Evolutionary conservation across 2,797 vertebrate species (phyloP).

Genomic region (Presbytis comata): DNA sequence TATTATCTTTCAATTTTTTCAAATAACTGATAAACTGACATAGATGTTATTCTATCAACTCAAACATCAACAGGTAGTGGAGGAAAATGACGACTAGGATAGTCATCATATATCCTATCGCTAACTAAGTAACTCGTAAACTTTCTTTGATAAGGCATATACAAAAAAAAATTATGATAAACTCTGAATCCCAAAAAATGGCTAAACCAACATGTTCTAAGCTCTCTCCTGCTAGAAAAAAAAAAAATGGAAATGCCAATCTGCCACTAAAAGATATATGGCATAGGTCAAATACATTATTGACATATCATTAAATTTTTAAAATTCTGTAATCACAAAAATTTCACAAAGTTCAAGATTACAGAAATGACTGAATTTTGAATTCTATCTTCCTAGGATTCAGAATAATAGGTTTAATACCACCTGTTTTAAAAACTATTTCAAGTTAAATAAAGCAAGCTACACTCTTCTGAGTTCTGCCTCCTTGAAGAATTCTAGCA

Average conservation of each 20-base stretch:
- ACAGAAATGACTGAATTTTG: neutral
- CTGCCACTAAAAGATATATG: neutral
- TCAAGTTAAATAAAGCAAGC: neutral
- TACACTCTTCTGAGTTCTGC: neutral
- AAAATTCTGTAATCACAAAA: neutral
- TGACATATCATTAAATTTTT: neutral
- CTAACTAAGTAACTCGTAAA: neutral
- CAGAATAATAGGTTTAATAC: neutral
- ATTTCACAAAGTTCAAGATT: neutral
- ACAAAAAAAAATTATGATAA: neutral
- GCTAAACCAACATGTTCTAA: neutral
- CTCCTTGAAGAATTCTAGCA: neutral
- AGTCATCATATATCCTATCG: neutral
- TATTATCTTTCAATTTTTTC: neutral
- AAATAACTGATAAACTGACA: neutral
- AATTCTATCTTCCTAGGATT: slow-evolving; percentile 4
- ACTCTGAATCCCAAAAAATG: neutral
- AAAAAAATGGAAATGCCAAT: neutral
- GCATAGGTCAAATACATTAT: neutral
- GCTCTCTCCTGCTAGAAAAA: too few species aligned
- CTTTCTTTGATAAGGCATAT: neutral
- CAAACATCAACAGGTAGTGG: neutral
- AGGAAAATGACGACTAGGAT: neutral
- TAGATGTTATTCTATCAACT: neutral
- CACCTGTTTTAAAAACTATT: neutral